These are phyloP conservation scores for Exaiptasia diaphana DNA, from an alignment of 64 coral and sea anemone species.

Conservation along the genomic window DNA sequence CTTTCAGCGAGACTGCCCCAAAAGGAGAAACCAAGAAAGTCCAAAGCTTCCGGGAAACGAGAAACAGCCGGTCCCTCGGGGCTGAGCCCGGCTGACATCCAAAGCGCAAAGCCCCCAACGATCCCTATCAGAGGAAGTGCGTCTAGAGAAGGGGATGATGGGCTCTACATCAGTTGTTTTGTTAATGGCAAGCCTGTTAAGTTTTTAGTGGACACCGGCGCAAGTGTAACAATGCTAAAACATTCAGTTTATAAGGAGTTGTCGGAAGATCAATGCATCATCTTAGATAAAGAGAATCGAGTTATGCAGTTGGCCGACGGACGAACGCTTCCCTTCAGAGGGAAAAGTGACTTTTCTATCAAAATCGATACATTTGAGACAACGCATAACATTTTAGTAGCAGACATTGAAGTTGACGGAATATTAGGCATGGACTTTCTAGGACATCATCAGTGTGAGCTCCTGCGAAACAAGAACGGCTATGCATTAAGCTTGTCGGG, in stretches of 20 bases:
- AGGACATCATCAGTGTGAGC: background rate
- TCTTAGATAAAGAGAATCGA: background rate
- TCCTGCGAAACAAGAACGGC: background rate
- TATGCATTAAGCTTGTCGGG: background rate
- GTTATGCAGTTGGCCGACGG: background rate
- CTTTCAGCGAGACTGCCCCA: background rate
- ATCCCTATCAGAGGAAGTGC: background rate
- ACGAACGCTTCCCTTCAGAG: background rate
- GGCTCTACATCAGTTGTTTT: background rate
- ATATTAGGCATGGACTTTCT: background rate
- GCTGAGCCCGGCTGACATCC: background rate
- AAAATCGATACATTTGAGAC: background rate
- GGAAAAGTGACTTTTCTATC: background rate
- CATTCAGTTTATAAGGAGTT: background rate
- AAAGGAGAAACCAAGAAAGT: background rate
- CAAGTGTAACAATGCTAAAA: background rate
- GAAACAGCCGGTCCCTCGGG: background rate
- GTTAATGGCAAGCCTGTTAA: background rate
- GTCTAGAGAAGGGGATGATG: background rate
- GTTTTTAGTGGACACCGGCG: background rate
- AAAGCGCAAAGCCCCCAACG: background rate
- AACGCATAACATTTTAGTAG: background rate
- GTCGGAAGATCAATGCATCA: background rate
- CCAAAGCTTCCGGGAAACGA: conserved; percentile 2
- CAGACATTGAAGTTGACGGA: background rate